Conservation (phyloP, 2,888 invertebrate species). For the Clusia tigrina region DNA sequence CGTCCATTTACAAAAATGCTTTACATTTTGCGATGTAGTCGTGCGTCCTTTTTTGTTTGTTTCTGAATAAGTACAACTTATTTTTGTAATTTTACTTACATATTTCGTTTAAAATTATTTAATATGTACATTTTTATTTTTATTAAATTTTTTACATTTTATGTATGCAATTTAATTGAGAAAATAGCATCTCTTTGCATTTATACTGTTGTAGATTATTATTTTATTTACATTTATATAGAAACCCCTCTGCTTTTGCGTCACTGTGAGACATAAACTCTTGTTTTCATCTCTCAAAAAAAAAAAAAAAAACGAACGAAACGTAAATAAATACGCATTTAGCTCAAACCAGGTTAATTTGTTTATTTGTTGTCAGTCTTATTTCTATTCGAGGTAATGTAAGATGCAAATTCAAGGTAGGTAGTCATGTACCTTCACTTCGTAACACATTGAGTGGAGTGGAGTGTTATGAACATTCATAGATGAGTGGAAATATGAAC, state of each 20-base stretch:
- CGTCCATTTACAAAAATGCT: constrained; percentile 53
- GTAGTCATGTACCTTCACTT: no score
- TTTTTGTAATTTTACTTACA: constrained; percentile 3
- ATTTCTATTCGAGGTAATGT: no score
- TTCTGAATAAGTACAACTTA: constrained; percentile 37
- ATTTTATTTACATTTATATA: constrained; percentile 9
- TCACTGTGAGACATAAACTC: constrained; percentile 10
- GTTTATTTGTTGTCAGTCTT: no score
- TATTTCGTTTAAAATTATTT: constrained; percentile 1
- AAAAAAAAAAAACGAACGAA: constrained; percentile 25
- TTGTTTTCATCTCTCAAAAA: no score
- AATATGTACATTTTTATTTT: not conserved
- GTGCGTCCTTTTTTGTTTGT: constrained; percentile 37
- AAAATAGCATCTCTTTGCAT: not conserved
- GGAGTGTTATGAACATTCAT: no score
- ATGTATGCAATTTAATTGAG: not conserved
- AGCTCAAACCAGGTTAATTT: constrained; percentile 49
- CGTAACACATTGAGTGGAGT: no score
- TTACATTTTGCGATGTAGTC: constrained; percentile 40
- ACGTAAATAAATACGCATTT: constrained; percentile 42
- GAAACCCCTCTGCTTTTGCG: constrained; percentile 38
- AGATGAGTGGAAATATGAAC: no score
- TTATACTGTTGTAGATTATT: constrained; percentile 4
- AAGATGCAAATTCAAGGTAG: no score
- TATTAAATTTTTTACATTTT: not conserved